Conservation (phyloP, 2,113 vertebrate genomes). For the Vidua macroura region DNA sequence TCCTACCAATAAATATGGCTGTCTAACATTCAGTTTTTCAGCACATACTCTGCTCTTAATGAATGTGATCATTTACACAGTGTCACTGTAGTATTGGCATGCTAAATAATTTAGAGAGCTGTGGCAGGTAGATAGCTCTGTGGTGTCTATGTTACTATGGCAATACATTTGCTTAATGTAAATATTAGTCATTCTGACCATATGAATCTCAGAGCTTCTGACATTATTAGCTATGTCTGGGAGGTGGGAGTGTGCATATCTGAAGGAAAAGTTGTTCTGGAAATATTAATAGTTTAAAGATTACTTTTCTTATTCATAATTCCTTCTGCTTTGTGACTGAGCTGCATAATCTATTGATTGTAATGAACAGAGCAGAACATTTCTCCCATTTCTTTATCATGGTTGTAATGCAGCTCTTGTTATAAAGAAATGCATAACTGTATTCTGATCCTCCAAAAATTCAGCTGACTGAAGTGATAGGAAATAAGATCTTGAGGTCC, state of each 20-base stretch:
- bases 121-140: slow-evolving; percentile 68
- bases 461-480: not conserved
- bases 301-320: slow-evolving; percentile 1
- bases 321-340: slow-evolving; percentile 31
- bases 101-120: slow-evolving; percentile 75
- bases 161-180: slow-evolving; percentile 73
- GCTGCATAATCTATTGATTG: not conserved
- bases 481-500: not conserved
- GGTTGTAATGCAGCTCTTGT: not conserved
- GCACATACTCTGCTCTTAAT: slow-evolving; percentile 53
- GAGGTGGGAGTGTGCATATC: not conserved
- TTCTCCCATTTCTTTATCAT: slow-evolving; percentile 5
- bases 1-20: slow-evolving; percentile 43
- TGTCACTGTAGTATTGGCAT: slow-evolving; percentile 65
- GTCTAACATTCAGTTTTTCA: slow-evolving; percentile 52
- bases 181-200: slow-evolving; percentile 67
- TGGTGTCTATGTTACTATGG: slow-evolving; percentile 73
- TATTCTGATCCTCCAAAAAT: not conserved
- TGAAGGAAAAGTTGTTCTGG: slow-evolving; percentile 12
- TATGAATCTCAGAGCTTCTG: slow-evolving; percentile 42
- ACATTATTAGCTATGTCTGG: slow-evolving; percentile 54
- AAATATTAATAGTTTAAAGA: slow-evolving; percentile 36
- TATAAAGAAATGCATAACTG: not conserved
- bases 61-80: slow-evolving; percentile 69
- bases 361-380: slow-evolving; percentile 22